Conservation (phyloP, 2,888 invertebrate genomes). For the Mythimna lalbum region DNA sequence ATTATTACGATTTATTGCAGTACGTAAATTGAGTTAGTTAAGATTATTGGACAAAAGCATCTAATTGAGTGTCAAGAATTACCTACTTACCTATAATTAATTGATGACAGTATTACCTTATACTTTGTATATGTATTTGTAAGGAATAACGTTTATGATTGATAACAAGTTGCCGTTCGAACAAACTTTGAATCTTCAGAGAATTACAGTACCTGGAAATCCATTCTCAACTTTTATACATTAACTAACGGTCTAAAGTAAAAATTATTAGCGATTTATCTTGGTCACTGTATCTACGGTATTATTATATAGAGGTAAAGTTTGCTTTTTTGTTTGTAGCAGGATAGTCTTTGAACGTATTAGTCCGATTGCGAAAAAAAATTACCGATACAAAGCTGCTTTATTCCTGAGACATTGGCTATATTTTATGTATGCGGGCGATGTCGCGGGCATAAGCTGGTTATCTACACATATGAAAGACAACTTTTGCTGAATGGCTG, state of each 20-base stretch:
- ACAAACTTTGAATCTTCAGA: slow-evolving; percentile 9
- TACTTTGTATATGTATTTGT: not conserved
- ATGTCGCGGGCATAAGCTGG: too few species aligned
- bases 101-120: not conserved
- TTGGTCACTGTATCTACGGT: too few species aligned
- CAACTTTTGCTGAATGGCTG: too few species aligned
- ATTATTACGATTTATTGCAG: not conserved
- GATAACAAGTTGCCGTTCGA: not conserved
- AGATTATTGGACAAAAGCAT: not conserved
- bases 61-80: not conserved
- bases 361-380: too few species aligned
- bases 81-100: not conserved
- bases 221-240: slow-evolving; percentile 2
- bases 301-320: too few species aligned
- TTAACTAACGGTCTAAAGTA: not conserved
- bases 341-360: too few species aligned
- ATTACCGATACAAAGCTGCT: too few species aligned
- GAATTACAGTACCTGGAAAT: not conserved
- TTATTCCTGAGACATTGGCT: too few species aligned
- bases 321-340: too few species aligned
- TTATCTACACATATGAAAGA: too few species aligned
- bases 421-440: too few species aligned
- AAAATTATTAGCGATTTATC: slow-evolving; percentile 6
- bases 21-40: not conserved
- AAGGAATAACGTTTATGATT: slow-evolving; percentile 10